Evolutionary conservation across 1,140 invertebrate species (phyloP), one percentile per base, ranked within the genome.

Genomic region (Orius insidiosus): DNA sequence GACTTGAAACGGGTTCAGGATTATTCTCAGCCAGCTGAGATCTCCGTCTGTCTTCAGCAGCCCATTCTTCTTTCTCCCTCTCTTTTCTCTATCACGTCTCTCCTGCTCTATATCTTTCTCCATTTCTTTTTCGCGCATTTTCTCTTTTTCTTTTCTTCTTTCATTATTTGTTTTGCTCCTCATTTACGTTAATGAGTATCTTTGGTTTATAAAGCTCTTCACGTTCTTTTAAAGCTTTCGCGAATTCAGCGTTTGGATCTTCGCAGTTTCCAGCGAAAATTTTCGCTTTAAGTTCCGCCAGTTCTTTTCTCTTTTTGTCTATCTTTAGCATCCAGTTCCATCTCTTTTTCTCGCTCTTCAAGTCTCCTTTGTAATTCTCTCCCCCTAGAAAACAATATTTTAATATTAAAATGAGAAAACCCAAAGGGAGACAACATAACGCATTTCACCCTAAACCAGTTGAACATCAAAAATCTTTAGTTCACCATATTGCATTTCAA

Each of bases 301-400:
- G 69, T 64, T 98, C 93, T 59, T 88, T 80, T 80, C 63, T 98
- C 94, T 57, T 80, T 78, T 52, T 80, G 77, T 30, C 90, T 67
- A 66, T 98, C 94, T 53, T 84, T 74, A 7, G 74, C 77, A 67
- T 98, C 94, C 5, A 71, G 69, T 63, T 94, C 89, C 4, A 87
- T 84, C 65, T 98, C 94, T 51, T 88, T 77, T 39, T 92, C 85
- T 49, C 93, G 69, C 56, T 93, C 86, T 37, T 82, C 80, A 35
- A 94, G 63, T n/a, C 92, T 69, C 48, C 84, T 74, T 58, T 83
- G 79, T 38, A 98, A 66, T 59, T 90, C 85, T 63, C 88, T 79
- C 30, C 88, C 86, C 54, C 80, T 83, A 60, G 54, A 38, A 41
- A 56, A 55, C n/a, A 32, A 5, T 30, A 44, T 19, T 35, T 43